Evolutionary conservation across 2,888 invertebrate genomes (phyloP).

Genomic region (Kryphioiulus occultus): DNA sequence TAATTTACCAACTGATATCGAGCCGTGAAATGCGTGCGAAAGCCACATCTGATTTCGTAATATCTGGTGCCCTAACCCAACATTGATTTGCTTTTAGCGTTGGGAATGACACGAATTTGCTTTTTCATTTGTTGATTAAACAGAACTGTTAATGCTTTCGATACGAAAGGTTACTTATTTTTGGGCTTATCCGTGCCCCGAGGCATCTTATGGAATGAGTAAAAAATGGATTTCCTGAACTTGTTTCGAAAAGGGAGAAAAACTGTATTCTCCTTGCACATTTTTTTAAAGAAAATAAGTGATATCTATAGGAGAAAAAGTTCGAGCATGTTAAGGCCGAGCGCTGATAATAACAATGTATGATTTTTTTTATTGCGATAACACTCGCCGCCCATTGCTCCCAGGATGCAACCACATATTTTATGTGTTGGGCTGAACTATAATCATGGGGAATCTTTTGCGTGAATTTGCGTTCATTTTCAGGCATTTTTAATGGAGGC

Average conservation of each 20-base stretch:
- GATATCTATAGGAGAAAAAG: neutral
- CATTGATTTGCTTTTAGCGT: slow-evolving; percentile 17
- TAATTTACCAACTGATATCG: neutral
- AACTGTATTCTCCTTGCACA: neutral
- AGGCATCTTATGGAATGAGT: neutral
- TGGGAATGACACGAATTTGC: neutral
- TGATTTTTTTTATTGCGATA: neutral
- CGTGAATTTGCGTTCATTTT: slow-evolving; percentile 18
- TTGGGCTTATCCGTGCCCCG: neutral
- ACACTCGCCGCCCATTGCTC: neutral
- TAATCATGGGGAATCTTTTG: neutral
- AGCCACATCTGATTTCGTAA: neutral
- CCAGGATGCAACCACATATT: neutral
- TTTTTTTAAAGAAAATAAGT: neutral
- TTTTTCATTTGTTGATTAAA: slow-evolving; percentile 12
- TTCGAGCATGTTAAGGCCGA: neutral
- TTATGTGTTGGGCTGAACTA: neutral
- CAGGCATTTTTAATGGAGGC: neutral
- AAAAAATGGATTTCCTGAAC: neutral
- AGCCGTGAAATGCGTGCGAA: neutral
- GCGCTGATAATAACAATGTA: neutral
- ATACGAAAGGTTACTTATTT: slow-evolving; percentile 4
- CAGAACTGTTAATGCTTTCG: neutral
- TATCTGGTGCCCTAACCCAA: neutral
- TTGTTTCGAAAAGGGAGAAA: neutral